Evolutionary conservation across 2,797 vertebrate species (phyloP).

Genomic region (Notolepis coatsorum): DNA sequence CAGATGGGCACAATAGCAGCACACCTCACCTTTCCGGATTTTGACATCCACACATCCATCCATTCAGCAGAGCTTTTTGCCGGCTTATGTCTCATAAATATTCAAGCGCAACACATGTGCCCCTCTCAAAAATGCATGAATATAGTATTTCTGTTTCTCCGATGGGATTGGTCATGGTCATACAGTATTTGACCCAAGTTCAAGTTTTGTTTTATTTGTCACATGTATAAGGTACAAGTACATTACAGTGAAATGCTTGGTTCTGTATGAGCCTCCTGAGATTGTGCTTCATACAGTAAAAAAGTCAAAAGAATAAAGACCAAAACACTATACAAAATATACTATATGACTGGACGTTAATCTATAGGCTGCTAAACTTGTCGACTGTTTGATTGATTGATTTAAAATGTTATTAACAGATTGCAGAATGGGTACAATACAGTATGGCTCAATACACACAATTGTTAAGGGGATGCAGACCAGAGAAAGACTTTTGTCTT

Average conservation of each 20-base stretch:
- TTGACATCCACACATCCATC: conserved; percentile 66
- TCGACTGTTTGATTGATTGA: no score
- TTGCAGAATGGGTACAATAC: no score
- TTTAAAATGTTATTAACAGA: no score
- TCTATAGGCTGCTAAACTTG: no score
- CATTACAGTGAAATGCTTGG: neutral
- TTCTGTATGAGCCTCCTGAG: neutral
- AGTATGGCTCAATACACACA: no score
- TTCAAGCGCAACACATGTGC: conserved; percentile 76
- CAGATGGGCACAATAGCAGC: conserved; percentile 78
- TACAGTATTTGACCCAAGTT: neutral
- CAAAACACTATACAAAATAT: no score
- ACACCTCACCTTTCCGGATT: conserved; percentile 78
- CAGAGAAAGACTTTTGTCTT: no score
- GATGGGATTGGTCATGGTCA: neutral
- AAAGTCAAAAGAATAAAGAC: no score
- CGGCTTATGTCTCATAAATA: conserved; percentile 75
- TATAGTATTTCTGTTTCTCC: conserved; percentile 27
- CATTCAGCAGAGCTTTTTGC: conserved; percentile 53
- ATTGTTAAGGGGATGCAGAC: no score
- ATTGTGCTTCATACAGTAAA: no score
- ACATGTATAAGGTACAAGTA: neutral
- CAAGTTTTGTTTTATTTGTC: no score
- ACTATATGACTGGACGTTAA: no score
- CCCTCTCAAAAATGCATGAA: conserved; percentile 60